Conservation (phyloP, 2,888 invertebrate species). For the Aproaerema taeniolella region DNA sequence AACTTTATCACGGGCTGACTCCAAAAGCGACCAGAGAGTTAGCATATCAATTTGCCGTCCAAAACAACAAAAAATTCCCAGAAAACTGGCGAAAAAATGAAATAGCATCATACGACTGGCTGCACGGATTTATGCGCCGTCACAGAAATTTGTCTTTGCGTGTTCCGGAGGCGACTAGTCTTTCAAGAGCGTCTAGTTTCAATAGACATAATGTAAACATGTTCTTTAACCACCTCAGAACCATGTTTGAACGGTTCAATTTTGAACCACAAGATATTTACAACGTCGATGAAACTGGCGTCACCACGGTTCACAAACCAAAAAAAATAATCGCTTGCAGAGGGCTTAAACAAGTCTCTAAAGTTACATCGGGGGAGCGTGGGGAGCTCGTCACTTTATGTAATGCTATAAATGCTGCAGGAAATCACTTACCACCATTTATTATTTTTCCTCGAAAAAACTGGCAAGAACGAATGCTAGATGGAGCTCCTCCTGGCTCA, state of each 20-base stretch:
- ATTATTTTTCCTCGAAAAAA: slow-evolving; percentile 40
- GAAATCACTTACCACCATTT: slow-evolving; percentile 39
- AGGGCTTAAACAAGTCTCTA: slow-evolving; percentile 39
- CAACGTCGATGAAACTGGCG: slow-evolving; percentile 15
- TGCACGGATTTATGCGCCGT: background rate
- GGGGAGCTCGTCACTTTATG: slow-evolving; percentile 37
- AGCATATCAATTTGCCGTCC: slow-evolving; percentile 16
- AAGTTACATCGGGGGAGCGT: slow-evolving; percentile 40
- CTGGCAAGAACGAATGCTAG: slow-evolving; percentile 35
- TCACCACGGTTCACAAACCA: slow-evolving; percentile 16
- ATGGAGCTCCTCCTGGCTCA: slow-evolving; percentile 36
- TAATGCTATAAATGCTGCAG: slow-evolving; percentile 36
- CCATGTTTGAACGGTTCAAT: slow-evolving; percentile 4
- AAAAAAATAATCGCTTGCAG: slow-evolving; percentile 31
- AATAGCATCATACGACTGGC: slow-evolving; percentile 14
- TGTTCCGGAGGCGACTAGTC: slow-evolving; percentile 15
- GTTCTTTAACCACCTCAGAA: slow-evolving; percentile 12
- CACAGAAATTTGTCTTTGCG: slow-evolving; percentile 8
- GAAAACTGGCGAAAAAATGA: slow-evolving; percentile 9
- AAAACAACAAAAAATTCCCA: too few relatives aligned
- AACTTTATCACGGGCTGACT: slow-evolving; percentile 1
- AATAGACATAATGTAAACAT: slow-evolving; percentile 13
- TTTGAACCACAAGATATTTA: slow-evolving; percentile 10
- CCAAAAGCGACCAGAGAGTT: slow-evolving; percentile 1
- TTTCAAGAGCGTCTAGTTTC: slow-evolving; percentile 11